These are phyloP conservation scores for Antennarius striatus DNA, from an alignment of 2,113 vertebrate species.

Conservation along the genomic window DNA sequence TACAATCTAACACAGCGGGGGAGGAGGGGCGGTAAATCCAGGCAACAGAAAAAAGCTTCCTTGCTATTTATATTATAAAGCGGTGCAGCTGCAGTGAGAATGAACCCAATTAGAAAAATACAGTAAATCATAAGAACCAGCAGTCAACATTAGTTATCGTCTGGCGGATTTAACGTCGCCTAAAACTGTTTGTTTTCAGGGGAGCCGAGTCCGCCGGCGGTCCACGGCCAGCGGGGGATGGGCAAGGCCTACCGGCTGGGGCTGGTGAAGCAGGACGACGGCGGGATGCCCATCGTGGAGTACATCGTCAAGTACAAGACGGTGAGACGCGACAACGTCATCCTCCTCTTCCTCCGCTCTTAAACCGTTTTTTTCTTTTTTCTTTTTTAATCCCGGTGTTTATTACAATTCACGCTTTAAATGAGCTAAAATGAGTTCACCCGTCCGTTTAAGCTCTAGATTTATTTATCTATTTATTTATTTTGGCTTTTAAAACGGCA, in stretches of 20 bases:
- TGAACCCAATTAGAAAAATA: constrained; percentile 54
- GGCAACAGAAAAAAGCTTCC: constrained; percentile 19
- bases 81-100: constrained; percentile 10
- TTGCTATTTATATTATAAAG: constrained; percentile 17
- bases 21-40: constrained; percentile 43
- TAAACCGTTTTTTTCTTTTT: neutral
- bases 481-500: constrained; percentile 3
- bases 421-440: constrained; percentile 18
- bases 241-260: constrained; percentile 94
- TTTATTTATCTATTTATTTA: neutral
- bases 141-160: constrained; percentile 51
- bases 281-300: constrained; percentile 95
- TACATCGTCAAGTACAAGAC: constrained; percentile 97
- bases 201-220: constrained; percentile 94
- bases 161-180: constrained; percentile 42
- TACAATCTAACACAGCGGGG: constrained; percentile 34
- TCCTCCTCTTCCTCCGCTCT: too few relatives aligned
- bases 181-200: constrained; percentile 75
- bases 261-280: constrained; percentile 96
- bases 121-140: constrained; percentile 49
- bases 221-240: constrained; percentile 92
- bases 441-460: constrained; percentile 25
- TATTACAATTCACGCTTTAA: constrained; percentile 31
- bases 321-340: constrained; percentile 79
- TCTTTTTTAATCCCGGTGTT: constrained; percentile 28